Evolutionary conservation across 2,113 vertebrate species (phyloP).

Genomic region (Tichodroma muraria): DNA sequence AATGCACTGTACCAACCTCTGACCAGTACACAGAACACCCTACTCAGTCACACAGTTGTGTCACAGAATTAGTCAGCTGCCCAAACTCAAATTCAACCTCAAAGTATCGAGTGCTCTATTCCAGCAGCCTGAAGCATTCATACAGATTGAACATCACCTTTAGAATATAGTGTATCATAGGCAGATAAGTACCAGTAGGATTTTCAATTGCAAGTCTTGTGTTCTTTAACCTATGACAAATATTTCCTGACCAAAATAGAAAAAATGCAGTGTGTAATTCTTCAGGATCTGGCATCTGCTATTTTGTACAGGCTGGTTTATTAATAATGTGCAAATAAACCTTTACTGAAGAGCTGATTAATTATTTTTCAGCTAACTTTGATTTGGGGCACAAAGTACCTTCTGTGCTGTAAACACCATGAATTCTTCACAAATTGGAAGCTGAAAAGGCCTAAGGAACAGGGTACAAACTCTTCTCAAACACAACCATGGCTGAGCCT

Average conservation of each 20-base stretch:
- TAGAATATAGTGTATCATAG: constrained; percentile 78
- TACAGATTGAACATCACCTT: constrained; percentile 77
- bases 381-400: constrained; percentile 74
- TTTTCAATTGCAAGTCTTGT: constrained; percentile 71
- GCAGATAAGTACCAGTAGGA: constrained; percentile 83
- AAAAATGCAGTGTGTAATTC: constrained; percentile 80
- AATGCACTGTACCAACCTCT: constrained; percentile 30
- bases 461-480: constrained; percentile 57
- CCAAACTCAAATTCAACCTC: constrained; percentile 55
- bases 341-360: constrained; percentile 68
- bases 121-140: constrained; percentile 84
- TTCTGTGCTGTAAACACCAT: constrained; percentile 82
- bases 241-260: constrained; percentile 49
- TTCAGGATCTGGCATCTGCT: constrained; percentile 51
- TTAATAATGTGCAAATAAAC: constrained; percentile 78
- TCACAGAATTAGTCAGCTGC: constrained; percentile 15
- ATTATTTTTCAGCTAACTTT: constrained; percentile 65
- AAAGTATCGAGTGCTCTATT: constrained; percentile 85
- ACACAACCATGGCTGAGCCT: constrained; percentile 60
- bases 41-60: background rate
- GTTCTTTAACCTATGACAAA: constrained; percentile 73
- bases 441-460: constrained; percentile 55
- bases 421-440: constrained; percentile 71
- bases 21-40: background rate
- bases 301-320: constrained; percentile 69